phyloP scores from a whole-genome alignment of 2,888 invertebrate species.

The Cryptocephalus moraei region DNA sequence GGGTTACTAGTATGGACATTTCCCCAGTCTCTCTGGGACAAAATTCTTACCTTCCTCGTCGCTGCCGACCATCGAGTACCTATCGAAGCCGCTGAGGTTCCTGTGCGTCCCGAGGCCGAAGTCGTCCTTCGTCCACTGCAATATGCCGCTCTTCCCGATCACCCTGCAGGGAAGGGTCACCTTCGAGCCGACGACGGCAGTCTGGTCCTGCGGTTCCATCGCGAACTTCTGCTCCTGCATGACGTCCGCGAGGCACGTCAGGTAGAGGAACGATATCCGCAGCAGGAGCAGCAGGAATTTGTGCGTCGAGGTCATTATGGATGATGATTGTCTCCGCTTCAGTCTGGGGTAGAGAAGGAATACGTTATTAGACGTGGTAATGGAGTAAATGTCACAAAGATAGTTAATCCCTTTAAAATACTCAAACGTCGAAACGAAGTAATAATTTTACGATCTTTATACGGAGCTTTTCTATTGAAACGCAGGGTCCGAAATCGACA shows the following conservation, averaged over 20 bases:
- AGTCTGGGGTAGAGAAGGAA: slow-evolving; percentile 14
- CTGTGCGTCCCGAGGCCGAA: slow-evolving; percentile 89
- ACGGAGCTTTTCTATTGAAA: too few species aligned
- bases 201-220: slow-evolving; percentile 86
- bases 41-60: slow-evolving; percentile 88
- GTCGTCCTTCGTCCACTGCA: slow-evolving; percentile 97
- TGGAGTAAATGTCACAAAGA: too few species aligned
- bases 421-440: too few species aligned
- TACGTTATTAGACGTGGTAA: too few species aligned
- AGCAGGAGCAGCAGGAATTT: slow-evolving; percentile 34
- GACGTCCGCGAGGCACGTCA: slow-evolving; percentile 25
- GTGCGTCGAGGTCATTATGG: slow-evolving; percentile 30
- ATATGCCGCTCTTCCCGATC: slow-evolving; percentile 74
- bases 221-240: slow-evolving; percentile 72
- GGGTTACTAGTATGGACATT: too few species aligned
- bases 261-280: slow-evolving; percentile 22
- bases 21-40: too few species aligned
- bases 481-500: too few species aligned
- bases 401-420: too few species aligned
- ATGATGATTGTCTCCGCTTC: slow-evolving; percentile 23
- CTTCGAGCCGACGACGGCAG: slow-evolving; percentile 78
- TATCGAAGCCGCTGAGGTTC: slow-evolving; percentile 81
- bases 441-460: too few species aligned
- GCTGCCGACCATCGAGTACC: slow-evolving; percentile 93
- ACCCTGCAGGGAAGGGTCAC: slow-evolving; percentile 87